These are phyloP conservation scores for Microchrysa polita DNA, from an alignment of 2,888 invertebrate species.

Conservation along the genomic window DNA sequence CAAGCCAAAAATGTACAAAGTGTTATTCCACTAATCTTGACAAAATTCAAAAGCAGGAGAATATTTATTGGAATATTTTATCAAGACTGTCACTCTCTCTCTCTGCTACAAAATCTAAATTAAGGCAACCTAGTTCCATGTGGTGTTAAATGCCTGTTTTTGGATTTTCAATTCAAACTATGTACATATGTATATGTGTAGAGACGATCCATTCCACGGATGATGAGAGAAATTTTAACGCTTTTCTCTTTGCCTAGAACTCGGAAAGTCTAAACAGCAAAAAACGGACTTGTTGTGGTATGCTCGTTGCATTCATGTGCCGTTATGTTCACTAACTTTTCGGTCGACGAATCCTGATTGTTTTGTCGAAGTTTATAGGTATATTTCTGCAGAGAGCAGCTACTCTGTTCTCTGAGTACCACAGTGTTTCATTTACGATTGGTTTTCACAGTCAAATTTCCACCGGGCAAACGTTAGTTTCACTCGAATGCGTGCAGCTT, in stretches of 20 bases:
- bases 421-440: conserved; percentile 17
- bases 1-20: no score
- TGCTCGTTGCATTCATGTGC: not conserved
- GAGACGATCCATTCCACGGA: no score
- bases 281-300: not conserved
- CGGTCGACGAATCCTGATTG: conserved; percentile 11
- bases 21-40: no score
- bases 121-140: no score
- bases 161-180: not conserved
- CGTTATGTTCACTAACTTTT: not conserved
- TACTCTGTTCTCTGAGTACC: not conserved
- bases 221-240: no score
- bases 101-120: not conserved
- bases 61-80: no score
- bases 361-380: conserved; percentile 22
- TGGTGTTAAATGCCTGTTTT: not conserved
- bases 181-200: not conserved
- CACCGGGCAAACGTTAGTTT: conserved; percentile 11
- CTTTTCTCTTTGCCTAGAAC: no score
- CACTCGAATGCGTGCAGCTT: conserved; percentile 7
- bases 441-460: conserved; percentile 24
- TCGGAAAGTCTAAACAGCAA: no score
- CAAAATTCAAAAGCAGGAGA: no score
- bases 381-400: conserved; percentile 2
- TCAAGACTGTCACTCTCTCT: no score